phyloP scores from a whole-genome alignment of 2,888 invertebrate species.

The Agonopterix heracliana region DNA sequence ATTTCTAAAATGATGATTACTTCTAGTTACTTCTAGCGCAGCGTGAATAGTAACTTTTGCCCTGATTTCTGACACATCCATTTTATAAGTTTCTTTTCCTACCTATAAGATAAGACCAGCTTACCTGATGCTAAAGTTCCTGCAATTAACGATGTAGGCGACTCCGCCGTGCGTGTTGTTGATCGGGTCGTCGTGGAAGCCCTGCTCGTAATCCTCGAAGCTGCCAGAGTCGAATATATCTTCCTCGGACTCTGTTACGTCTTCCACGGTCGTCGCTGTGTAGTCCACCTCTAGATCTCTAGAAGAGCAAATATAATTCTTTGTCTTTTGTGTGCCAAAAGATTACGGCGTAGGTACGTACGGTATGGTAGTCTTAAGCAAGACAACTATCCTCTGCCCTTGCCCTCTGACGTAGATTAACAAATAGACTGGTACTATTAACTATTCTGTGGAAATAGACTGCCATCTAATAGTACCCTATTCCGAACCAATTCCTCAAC shows the following conservation, averaged over 20 bases:
- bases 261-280: slow-evolving; percentile 46
- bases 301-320: background rate
- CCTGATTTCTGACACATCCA: too few species aligned
- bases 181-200: slow-evolving; percentile 52
- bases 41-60: too few species aligned
- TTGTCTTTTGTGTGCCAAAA: background rate
- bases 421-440: too few species aligned
- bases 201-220: slow-evolving; percentile 21
- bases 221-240: slow-evolving; percentile 48
- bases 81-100: too few species aligned
- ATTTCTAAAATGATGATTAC: too few species aligned
- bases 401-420: too few species aligned
- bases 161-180: slow-evolving; percentile 37
- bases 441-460: too few species aligned
- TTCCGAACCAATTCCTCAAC: too few species aligned
- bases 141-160: slow-evolving; percentile 44
- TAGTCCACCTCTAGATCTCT: slow-evolving; percentile 35
- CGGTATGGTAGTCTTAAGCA: background rate
- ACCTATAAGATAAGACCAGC: too few species aligned
- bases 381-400: too few species aligned
- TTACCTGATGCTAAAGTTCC: slow-evolving; percentile 55
- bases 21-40: too few species aligned
- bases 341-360: background rate
- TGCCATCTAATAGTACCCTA: too few species aligned
- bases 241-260: slow-evolving; percentile 38